A percentile compares a stretch with the other conserved stretches of the same genome.
Conservation (phyloP, 2,888 invertebrate species). For the Apotomis betuletana region DNA sequence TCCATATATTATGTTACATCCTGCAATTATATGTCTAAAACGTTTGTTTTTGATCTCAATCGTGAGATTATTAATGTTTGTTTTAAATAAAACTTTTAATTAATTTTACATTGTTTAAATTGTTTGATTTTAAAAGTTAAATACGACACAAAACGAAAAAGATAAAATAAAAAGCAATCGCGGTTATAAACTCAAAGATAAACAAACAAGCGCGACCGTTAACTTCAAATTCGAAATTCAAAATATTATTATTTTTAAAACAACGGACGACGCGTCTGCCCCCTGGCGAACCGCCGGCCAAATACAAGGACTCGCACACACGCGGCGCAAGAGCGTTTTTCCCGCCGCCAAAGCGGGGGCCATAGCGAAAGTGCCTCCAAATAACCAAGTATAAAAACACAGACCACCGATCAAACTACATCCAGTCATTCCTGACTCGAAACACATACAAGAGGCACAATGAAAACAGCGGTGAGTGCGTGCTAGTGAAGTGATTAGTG, state of each 20-base stretch:
- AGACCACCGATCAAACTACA: slow-evolving; percentile 66
- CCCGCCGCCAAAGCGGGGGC: slow-evolving; percentile 66
- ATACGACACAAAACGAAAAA: not conserved
- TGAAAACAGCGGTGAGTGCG: slow-evolving; percentile 80
- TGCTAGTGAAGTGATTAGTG: slow-evolving; percentile 60
- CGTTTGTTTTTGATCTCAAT: not conserved
- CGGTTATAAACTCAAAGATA: slow-evolving; percentile 3
- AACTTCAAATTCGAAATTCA: slow-evolving; percentile 19
- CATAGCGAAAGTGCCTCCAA: slow-evolving; percentile 79
- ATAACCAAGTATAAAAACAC: slow-evolving; percentile 82
- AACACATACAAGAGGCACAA: slow-evolving; percentile 79
- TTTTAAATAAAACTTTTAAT: not conserved
- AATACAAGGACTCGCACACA: slow-evolving; percentile 72
- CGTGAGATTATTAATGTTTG: not conserved
- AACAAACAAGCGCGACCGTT: slow-evolving; percentile 42
- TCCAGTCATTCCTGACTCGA: slow-evolving; percentile 81
- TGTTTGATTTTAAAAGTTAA: not conserved
- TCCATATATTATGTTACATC: not conserved
- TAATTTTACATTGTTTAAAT: not conserved
- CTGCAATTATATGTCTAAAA: not conserved
- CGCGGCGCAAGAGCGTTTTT: slow-evolving; percentile 55
- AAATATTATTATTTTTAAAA: slow-evolving; percentile 44
- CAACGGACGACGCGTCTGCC: slow-evolving; percentile 69
- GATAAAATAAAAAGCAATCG: not conserved
- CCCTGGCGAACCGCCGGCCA: slow-evolving; percentile 61